Base-by-base conservation (phyloP, 2,888 invertebrate species). In the Eledona agricola region DNA sequence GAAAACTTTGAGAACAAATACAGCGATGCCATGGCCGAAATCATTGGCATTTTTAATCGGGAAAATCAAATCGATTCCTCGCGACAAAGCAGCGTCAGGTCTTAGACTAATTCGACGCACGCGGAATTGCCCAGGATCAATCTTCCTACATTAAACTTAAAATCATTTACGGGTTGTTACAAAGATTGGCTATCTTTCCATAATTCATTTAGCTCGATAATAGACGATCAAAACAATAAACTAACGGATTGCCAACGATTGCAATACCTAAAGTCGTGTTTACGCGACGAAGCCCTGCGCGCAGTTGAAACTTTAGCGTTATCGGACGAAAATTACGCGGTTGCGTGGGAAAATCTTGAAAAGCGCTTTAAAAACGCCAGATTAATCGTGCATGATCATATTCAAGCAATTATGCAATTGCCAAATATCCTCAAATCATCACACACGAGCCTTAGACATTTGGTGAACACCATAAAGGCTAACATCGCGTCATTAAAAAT, bases 401-500 rank as follows among this genome's bases (percentile, higher is more conserved):
- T 28, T 28, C 12, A 6, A 3, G 6, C 28, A 11, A 28, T 28
- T 6, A 4, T 28, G 3, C 9, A 28, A 2, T 6, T 5, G 7
- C 28, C 28, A 10, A 6, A 4, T 7, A 29, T 29, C n/a, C 11
- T 13, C 11, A 29, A 29, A 29, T 15, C 28, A 12, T 10, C 7
- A 3, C 29, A 29, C 11, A 29, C 29, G 3, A 5, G 12, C 3
- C 2, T 12, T 4, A 29, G 12, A 2, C n/a, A 10, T 5, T 10
- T 29, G 1, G 1, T 3, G 7, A 4, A 7, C n/a, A 11, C 4
- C 11, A 4, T 29, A 3, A 29, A 7, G 3, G 2, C 29, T 1
- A 2, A 29, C 11, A 28, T 28, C 3, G 28, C 28, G 3, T 11
- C 29, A 11, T 29, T 29, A n/a, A 15, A 29, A 29, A 11, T 3